These are phyloP conservation scores for Osmoderma eremita DNA, from an alignment of 2,888 invertebrate genomes.

Conservation along the genomic window DNA sequence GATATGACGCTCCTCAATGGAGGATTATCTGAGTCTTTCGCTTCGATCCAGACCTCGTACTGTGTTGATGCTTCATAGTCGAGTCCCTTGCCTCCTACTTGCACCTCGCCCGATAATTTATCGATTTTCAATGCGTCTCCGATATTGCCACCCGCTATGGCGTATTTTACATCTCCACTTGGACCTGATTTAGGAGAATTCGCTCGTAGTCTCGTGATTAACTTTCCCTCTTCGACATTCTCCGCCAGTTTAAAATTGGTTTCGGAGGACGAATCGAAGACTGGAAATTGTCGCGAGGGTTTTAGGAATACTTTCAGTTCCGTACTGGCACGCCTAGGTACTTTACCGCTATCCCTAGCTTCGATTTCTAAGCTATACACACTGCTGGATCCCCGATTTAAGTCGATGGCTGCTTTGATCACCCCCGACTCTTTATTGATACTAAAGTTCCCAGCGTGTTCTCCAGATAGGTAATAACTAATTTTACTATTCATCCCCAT, in stretches of 20 bases:
- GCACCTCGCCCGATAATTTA: conserved; percentile 80
- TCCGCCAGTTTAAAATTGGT: conserved; percentile 82
- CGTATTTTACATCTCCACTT: conserved; percentile 76
- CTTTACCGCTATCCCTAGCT: conserved; percentile 82
- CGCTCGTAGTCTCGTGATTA: conserved; percentile 81
- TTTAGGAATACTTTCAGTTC: conserved; percentile 81
- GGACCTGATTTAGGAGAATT: conserved; percentile 82
- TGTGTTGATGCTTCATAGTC: conserved; percentile 86
- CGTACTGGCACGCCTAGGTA: conserved; percentile 76
- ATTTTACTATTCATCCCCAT: conserved; percentile 84
- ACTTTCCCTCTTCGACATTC: conserved; percentile 79
- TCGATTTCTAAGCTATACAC: conserved; percentile 78
- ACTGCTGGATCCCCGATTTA: conserved; percentile 69
- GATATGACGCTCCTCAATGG: conserved; percentile 82
- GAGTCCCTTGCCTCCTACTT: conserved; percentile 80
- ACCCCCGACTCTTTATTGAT: conserved; percentile 87
- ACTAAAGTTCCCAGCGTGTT: conserved; percentile 79
- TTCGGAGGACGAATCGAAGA: conserved; percentile 75
- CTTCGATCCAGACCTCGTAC: conserved; percentile 94
- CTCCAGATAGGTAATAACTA: conserved; percentile 79
- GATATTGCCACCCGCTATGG: conserved; percentile 93
- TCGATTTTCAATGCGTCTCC: conserved; percentile 88
- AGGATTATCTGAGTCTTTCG: conserved; percentile 84
- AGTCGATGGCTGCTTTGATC: conserved; percentile 79
- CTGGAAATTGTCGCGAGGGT: conserved; percentile 82